Evolutionary conservation across 2,113 vertebrate genomes (phyloP), one percentile per base, ranked within the genome.

Genomic region (Engystomops pustulosus): DNA sequence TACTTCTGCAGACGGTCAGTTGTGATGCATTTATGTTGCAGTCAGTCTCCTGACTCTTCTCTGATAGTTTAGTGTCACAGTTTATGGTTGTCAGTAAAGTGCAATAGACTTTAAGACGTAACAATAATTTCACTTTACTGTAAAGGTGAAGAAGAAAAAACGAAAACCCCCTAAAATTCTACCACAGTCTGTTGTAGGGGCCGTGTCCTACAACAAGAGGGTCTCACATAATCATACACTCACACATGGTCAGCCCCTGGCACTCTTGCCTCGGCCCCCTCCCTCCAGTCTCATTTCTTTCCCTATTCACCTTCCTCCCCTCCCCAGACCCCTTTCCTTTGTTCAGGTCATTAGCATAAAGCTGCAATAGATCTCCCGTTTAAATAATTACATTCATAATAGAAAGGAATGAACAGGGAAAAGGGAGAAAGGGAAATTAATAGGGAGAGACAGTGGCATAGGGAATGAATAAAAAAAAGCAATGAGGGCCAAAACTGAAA

Each of bases 341-440:
- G 96, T 97, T 94, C 90, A 11, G 79, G 85, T 88, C 82, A 98
- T 98, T 97, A 97, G 95, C 96, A 98, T 98, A 97, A 97, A 98
- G 96, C 96, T 97, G 95, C 94, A 92, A 86, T 86, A 94, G 95
- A 94, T 93, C 90, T 90, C 93, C 90, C 93, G 95, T 95, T 96
- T 92, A 96, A 95, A 96, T 96, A 96, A 96, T 95, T 94, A 94
- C 94, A 91, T 68, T 77, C 93, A 94, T 88, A 90, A 91, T 90
- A 90, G 90, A 77, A 85, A 82, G 80, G 88, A 45, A 87, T 88
- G 72, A 84, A 79, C 58, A 68, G 88, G 90, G 89, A 90, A 91
- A 89, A 84, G 87, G 75, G 81, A 79, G 84, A 87, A 88, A 87
- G 86, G 89, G 89, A 89, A 77, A 27, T 87, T 81, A 76, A 32